Base-by-base conservation (phyloP, 2,797 vertebrate species). In the Ptychobarbus kaznakovi region DNA sequence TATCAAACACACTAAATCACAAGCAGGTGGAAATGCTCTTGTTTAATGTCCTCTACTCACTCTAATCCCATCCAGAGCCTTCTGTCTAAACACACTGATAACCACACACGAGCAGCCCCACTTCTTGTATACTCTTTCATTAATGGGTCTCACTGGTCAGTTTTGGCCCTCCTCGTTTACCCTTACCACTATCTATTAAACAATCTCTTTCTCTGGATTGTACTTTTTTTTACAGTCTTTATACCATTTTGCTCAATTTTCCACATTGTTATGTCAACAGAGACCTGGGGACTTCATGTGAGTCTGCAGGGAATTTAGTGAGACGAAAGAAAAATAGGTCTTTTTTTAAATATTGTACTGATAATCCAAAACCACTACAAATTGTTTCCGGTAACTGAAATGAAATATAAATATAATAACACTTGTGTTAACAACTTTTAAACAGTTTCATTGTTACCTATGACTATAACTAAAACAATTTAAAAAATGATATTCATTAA, bases 61-160 rank as follows among this genome's bases (percentile, higher is more conserved):
- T 78, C 11, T 66, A 82, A 86, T 81, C 22, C 76, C 63, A 78
- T 74, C 82, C 82, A 84, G 38, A 79, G 65, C 25, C 35, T 68
- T 61, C 13, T 69, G 46, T 83, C 83, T 56, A 84, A 84, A 84
- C 73, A 83, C 56, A 75, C 58, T 66, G 58, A 83, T 75, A 68
- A 84, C 46, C 73, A 76, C 35, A 76, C 58, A 83, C 2, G 10
- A n/a, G 9, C n/a, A 75, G 70, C 6, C 15, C 35, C 32, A 63
- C 38, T 16, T 6, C 22, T 61, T 40, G 40, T 13, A 84, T 18
- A 68, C 38, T 53, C 22, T 66, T 35, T 77, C 46, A 61, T 69
- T 78, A 49, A 44, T 58, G 13, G 18, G 18, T 15, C 38, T 87
- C 38, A 83, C 46, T 38, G 56, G 66, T 68, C 44, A 73, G 51